These are phyloP conservation scores for Garrulus glandarius DNA, from an alignment of 2,797 vertebrate genomes.

Conservation along the genomic window DNA sequence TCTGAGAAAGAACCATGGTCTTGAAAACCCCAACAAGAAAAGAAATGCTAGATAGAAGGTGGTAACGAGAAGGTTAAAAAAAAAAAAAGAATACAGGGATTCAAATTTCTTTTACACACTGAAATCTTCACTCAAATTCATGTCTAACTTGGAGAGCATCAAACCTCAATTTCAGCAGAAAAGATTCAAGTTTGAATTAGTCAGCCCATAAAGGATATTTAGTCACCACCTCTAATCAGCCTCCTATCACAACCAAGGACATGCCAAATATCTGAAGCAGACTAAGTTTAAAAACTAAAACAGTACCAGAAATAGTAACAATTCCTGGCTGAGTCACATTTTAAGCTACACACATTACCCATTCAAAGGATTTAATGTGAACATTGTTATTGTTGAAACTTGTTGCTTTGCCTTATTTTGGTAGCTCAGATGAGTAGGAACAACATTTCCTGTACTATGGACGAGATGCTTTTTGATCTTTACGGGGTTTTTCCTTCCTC, in stretches of 20 bases:
- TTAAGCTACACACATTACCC: not conserved
- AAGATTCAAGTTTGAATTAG: not conserved
- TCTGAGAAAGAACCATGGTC: not conserved
- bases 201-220: not conserved
- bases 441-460: slow-evolving; percentile 1
- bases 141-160: not conserved
- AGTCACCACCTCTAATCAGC: not conserved
- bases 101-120: not conserved
- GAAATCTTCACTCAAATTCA: not conserved
- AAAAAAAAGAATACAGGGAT: not conserved
- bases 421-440: slow-evolving; percentile 16
- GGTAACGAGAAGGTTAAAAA: not conserved
- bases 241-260: not conserved
- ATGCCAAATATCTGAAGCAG: not conserved
- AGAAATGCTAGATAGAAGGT: not conserved
- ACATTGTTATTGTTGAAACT: slow-evolving; percentile 38
- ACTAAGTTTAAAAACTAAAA: not conserved
- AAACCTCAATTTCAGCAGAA: not conserved
- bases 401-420: not conserved
- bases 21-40: not conserved
- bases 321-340: slow-evolving; percentile 37
- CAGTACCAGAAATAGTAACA: slow-evolving; percentile 32
- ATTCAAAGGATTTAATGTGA: slow-evolving; percentile 11
- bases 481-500: slow-evolving; percentile 17
- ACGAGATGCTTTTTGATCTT: not conserved